phyloP scores from a whole-genome alignment of 92 coral and sea anemone genomes.

The Porites evermanni region DNA sequence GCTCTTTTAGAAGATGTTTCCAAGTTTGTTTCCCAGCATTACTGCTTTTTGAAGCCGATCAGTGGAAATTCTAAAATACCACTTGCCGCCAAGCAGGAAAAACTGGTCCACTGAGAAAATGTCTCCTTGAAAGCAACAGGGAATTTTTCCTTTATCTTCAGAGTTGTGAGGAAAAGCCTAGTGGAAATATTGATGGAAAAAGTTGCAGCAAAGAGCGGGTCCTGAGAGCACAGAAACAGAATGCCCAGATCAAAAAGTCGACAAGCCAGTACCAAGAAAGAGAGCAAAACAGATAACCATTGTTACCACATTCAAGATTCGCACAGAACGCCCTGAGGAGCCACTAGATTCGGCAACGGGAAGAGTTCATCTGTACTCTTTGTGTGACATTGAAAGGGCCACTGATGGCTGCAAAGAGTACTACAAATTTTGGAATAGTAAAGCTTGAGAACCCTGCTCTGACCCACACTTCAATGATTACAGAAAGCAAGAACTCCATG shows the following conservation, averaged over 20 bases:
- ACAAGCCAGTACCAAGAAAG: conserved; percentile 19
- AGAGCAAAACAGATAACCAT: conserved; percentile 37
- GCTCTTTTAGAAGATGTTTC: conserved; percentile 39
- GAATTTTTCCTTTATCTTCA: conserved; percentile 38
- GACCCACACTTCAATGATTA: conserved; percentile 20
- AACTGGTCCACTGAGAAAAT: conserved; percentile 25
- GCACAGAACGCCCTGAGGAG: conserved; percentile 19
- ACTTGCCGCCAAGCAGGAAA: conserved; percentile 36
- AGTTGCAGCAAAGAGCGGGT: neutral
- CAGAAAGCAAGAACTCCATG: conserved; percentile 42
- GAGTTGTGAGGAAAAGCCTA: conserved; percentile 24
- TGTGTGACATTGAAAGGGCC: conserved; percentile 48
- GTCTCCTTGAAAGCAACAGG: conserved; percentile 27
- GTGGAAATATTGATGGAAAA: neutral
- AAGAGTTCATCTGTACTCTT: conserved; percentile 39
- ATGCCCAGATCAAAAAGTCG: neutral
- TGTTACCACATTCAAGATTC: conserved; percentile 11
- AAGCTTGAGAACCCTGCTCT: conserved; percentile 46
- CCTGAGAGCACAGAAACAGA: neutral
- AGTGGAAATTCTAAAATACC: conserved; percentile 35
- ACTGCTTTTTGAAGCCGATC: conserved; percentile 35
- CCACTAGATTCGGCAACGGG: conserved; percentile 38
- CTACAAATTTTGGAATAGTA: conserved; percentile 37
- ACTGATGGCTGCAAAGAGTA: conserved; percentile 43
- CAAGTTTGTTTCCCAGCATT: conserved; percentile 1